These are phyloP conservation scores for Ypsolopha sequella DNA, from an alignment of 2,888 invertebrate species.

Conservation along the genomic window DNA sequence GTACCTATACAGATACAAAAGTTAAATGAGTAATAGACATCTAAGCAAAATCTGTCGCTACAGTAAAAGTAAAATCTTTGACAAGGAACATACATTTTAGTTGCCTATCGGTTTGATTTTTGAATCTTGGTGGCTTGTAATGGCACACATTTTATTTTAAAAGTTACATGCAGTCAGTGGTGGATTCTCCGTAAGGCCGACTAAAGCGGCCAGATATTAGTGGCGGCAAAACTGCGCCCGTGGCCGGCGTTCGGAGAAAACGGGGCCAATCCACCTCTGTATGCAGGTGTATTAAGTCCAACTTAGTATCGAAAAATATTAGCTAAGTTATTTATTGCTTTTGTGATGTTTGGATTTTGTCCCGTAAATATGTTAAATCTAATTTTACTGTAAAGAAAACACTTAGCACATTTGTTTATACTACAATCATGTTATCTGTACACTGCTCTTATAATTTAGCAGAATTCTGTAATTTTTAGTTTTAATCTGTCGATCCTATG, in stretches of 20 bases:
- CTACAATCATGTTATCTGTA: neutral
- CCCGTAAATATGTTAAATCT: neutral
- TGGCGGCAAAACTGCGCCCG: too few species aligned
- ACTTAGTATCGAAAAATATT: constrained; percentile 10
- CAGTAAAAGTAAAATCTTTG: neutral
- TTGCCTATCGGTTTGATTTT: neutral
- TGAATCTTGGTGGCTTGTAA: neutral
- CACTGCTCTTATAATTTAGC: neutral
- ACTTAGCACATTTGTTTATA: neutral
- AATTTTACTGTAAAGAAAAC: neutral
- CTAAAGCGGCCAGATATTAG: too few species aligned
- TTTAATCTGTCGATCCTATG: neutral
- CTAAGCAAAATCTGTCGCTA: neutral
- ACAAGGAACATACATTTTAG: neutral
- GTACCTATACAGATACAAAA: too few species aligned
- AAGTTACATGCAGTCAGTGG: neutral
- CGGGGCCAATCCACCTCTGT: too few species aligned
- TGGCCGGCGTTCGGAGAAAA: too few species aligned
- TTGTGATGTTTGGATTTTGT: constrained; percentile 12
- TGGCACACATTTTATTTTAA: neutral
- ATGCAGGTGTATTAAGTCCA: too few species aligned
- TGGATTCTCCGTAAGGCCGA: too few species aligned
- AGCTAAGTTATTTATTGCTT: constrained; percentile 39
- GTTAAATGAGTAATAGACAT: too few species aligned
- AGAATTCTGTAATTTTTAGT: neutral